phyloP scores from a whole-genome alignment of 2,888 invertebrate species.

The Eupelmus urozonus region DNA sequence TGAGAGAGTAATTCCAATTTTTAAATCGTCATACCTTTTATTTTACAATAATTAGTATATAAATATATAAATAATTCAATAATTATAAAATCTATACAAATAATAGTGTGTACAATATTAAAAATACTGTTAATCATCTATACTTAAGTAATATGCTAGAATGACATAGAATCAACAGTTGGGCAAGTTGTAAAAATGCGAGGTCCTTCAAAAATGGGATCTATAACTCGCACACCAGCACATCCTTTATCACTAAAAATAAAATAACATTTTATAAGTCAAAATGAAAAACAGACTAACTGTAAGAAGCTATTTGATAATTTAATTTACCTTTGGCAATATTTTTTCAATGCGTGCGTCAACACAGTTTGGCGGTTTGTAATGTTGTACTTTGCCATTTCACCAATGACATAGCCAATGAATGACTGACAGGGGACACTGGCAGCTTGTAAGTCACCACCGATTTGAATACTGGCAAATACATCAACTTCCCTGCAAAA shows the following conservation, averaged over 20 bases:
- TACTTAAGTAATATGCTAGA: background rate
- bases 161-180: background rate
- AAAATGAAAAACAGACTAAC: too few relatives aligned
- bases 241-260: constrained; percentile 62
- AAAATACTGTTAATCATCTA: background rate
- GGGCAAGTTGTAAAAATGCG: constrained; percentile 55
- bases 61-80: background rate
- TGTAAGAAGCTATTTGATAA: too few relatives aligned
- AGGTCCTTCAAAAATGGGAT: constrained; percentile 52
- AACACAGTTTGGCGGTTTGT: constrained; percentile 59
- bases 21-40: background rate
- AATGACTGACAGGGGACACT: constrained; percentile 71
- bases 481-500: constrained; percentile 9
- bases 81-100: background rate
- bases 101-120: background rate
- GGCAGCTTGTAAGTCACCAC: constrained; percentile 67
- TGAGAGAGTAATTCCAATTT: background rate
- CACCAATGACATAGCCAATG: constrained; percentile 66
- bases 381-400: constrained; percentile 62
- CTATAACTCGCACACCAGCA: constrained; percentile 62
- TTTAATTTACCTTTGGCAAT: constrained; percentile 66
- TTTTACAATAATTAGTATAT: constrained; percentile 9
- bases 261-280: background rate
- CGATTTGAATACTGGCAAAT: constrained; percentile 51
- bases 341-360: constrained; percentile 62